These are phyloP conservation scores for Agonopterix alstromeriana DNA, from an alignment of 2,888 invertebrate genomes.

Conservation along the genomic window DNA sequence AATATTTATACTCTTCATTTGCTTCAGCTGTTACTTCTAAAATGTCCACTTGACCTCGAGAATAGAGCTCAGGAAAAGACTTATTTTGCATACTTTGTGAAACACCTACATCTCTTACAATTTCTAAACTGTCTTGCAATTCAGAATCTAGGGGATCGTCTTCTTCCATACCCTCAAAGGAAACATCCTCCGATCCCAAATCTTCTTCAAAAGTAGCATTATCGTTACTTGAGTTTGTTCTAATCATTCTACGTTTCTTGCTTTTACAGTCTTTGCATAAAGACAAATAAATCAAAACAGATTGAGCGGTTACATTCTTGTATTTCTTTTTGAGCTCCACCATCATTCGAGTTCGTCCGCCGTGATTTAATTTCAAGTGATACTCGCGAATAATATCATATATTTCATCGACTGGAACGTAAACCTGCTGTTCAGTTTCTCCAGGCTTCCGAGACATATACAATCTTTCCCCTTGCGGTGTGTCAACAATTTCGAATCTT, in stretches of 20 bases:
- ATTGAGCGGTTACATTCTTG: constrained; percentile 40
- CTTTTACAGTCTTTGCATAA: constrained; percentile 35
- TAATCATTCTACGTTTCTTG: constrained; percentile 4
- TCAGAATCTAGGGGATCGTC: constrained; percentile 9
- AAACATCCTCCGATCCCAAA: background rate
- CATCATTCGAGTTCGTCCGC: constrained; percentile 39
- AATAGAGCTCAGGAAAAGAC: constrained; percentile 35
- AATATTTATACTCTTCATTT: constrained; percentile 36
- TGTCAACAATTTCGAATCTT: constrained; percentile 31
- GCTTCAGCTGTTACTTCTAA: constrained; percentile 32
- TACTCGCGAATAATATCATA: constrained; percentile 40
- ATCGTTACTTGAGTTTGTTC: background rate
- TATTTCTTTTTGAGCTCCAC: constrained; percentile 34
- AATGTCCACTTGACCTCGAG: constrained; percentile 43
- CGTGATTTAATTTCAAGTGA: constrained; percentile 40
- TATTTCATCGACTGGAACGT: constrained; percentile 38
- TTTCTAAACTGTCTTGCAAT: background rate
- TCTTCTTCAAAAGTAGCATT: background rate
- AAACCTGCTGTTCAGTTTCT: constrained; percentile 20
- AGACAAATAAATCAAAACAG: constrained; percentile 35
- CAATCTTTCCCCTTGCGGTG: constrained; percentile 33
- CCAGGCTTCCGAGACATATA: constrained; percentile 19
- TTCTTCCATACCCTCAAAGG: background rate
- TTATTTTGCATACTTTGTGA: background rate
- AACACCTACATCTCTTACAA: background rate